phyloP scores from a whole-genome alignment of 2,797 vertebrate species.

The Enteromius paludinosus region DNA sequence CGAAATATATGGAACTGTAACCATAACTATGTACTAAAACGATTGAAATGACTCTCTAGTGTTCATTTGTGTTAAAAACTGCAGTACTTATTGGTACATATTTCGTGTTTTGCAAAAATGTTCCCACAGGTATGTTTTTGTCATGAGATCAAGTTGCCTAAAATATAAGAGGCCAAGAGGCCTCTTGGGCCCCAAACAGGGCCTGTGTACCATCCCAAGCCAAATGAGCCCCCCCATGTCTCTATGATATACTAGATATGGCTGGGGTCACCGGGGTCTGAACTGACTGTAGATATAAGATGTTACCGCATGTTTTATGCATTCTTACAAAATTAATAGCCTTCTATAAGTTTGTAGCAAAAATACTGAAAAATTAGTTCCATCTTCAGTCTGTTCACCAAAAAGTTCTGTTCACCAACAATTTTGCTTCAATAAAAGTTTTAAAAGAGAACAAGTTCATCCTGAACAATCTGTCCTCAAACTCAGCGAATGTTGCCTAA shows the following conservation, averaged over 20 bases:
- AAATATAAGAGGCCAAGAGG: neutral
- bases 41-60: neutral
- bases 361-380: neutral
- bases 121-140: too few relatives aligned
- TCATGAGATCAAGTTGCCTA: too few relatives aligned
- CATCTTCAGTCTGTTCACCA: neutral
- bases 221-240: neutral
- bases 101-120: neutral
- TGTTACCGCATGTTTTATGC: neutral
- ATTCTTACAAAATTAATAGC: neutral
- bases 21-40: neutral
- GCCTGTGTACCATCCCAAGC: neutral
- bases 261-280: neutral
- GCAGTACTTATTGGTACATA: neutral
- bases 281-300: neutral
- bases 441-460: too few relatives aligned
- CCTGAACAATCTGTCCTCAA: too few relatives aligned
- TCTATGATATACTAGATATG: neutral
- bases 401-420: too few relatives aligned
- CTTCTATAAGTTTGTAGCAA: neutral
- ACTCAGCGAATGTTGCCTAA: too few relatives aligned
- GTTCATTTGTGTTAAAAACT: neutral
- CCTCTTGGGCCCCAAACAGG: neutral
- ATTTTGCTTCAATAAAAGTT: too few relatives aligned
- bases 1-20: neutral